Conservation (phyloP, 2,797 vertebrate species). For the Mus minutoides region DNA sequence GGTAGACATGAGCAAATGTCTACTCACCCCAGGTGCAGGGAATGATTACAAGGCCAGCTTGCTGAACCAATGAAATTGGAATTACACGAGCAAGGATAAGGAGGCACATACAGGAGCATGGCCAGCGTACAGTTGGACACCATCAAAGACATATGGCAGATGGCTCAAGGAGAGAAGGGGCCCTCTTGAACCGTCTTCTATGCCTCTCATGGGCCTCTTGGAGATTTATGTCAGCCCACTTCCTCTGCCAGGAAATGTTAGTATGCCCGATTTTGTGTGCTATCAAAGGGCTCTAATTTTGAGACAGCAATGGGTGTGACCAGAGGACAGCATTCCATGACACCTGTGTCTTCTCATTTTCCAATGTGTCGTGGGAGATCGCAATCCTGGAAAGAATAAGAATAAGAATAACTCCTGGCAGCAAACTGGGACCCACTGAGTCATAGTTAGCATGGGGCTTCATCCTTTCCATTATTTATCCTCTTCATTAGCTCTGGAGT, state of each 20-base stretch:
- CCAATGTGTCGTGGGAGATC: neutral
- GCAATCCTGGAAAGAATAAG: neutral
- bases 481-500: neutral
- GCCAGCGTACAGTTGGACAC: neutral
- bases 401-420: slow-evolving; percentile 18
- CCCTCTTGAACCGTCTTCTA: neutral
- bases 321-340: neutral
- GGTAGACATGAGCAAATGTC: neutral
- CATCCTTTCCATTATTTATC: neutral
- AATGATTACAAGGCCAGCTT: neutral
- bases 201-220: neutral
- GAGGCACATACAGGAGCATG: too few relatives aligned
- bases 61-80: neutral
- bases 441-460: neutral
- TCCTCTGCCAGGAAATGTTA: neutral
- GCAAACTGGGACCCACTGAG: neutral
- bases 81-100: neutral
- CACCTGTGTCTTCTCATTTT: neutral
- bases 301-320: neutral
- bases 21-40: neutral
- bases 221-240: neutral
- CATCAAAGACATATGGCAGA: neutral
- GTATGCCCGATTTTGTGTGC: neutral
- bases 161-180: neutral
- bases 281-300: neutral